These are phyloP conservation scores for Nemopilema nomurai DNA, from an alignment of 30 jellyfish, hydroid and myxozoan species.

Conservation along the genomic window DNA sequence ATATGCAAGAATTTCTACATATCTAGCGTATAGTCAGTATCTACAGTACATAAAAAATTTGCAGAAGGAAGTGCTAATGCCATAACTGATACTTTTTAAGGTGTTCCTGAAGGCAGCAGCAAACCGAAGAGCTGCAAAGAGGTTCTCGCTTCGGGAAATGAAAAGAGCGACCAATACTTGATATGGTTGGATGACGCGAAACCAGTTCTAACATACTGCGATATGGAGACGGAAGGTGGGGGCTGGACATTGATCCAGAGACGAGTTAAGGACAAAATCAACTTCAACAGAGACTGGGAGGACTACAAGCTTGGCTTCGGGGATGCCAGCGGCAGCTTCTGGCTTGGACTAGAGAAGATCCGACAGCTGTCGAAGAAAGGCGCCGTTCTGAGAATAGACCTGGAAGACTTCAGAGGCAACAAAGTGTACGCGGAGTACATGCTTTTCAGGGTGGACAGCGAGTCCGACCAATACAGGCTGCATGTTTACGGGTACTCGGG, in stretches of 20 bases:
- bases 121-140: constrained; percentile 22
- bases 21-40: background rate
- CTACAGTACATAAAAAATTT: background rate
- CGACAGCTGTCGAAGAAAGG: constrained; percentile 30
- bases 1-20: too few species aligned
- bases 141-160: constrained; percentile 28
- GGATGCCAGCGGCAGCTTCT: constrained; percentile 31
- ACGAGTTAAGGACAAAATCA: constrained; percentile 21
- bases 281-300: constrained; percentile 46
- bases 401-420: constrained; percentile 1
- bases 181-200: constrained; percentile 20
- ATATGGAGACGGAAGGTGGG: constrained; percentile 54
- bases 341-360: constrained; percentile 53
- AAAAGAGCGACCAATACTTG: constrained; percentile 19
- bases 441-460: constrained; percentile 23
- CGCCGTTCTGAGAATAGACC: constrained; percentile 28
- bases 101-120: background rate
- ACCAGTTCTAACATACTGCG: constrained; percentile 27
- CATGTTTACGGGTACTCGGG: constrained; percentile 49
- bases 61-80: background rate
- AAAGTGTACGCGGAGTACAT: constrained; percentile 37
- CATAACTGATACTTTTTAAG: background rate
- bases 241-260: constrained; percentile 66
- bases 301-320: constrained; percentile 59
- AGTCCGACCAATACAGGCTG: constrained; percentile 2